phyloP scores from a whole-genome alignment of 2,797 vertebrate genomes.

The Schizopygopsis malacanthus region DNA sequence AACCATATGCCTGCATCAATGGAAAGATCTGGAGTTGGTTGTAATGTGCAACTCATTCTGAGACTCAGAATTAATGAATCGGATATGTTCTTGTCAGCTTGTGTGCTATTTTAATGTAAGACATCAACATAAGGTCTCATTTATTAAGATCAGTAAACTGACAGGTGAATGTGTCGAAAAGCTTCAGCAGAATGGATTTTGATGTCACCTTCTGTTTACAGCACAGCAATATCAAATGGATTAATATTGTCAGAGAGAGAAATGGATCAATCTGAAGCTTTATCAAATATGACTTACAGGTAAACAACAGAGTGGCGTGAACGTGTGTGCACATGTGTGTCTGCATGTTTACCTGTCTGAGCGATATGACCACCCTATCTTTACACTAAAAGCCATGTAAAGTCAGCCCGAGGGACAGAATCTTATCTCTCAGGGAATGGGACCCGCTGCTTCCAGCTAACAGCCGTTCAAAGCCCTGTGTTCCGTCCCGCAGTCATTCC shows the following conservation, averaged over 20 bases:
- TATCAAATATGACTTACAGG: conserved; percentile 51
- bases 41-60: not conserved
- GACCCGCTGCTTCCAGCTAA: conserved; percentile 51
- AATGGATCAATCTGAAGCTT: conserved; percentile 45
- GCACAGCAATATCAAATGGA: conserved; percentile 39
- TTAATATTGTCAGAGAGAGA: conserved; percentile 47
- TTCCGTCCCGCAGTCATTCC: conserved; percentile 42
- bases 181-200: conserved; percentile 46
- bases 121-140: conserved; percentile 25
- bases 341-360: conserved; percentile 16
- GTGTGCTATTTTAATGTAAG: conserved; percentile 7
- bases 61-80: not conserved
- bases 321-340: not conserved
- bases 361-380: conserved; percentile 41
- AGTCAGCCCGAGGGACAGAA: conserved; percentile 46
- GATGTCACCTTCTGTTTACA: conserved; percentile 53
- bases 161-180: conserved; percentile 54
- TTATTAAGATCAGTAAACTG: conserved; percentile 54
- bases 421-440: conserved; percentile 47
- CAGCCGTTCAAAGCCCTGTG: conserved; percentile 49
- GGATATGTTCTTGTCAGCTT: conserved; percentile 25
- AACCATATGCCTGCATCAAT: conserved; percentile 39
- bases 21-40: not conserved
- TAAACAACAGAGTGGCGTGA: conserved; percentile 22
- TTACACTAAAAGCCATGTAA: conserved; percentile 34